Evolutionary conservation across 1,140 invertebrate species (phyloP), one percentile per base, ranked within the genome.

Genomic region (Eueides isabella): DNA sequence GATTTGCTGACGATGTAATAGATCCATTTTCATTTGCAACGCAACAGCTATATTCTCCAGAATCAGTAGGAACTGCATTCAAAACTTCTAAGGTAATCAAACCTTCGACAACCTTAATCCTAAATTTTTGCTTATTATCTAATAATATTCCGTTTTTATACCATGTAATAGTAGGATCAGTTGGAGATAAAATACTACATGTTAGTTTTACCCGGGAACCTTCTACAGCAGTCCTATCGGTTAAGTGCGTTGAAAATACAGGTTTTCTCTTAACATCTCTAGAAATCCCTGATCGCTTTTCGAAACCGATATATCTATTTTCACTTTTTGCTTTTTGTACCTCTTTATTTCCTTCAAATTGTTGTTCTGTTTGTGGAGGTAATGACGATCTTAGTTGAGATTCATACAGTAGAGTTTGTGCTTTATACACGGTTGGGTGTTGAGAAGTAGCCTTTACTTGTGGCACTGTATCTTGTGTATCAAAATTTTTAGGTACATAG

Each of bases 131-230:
- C 80, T 94, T 87, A 84, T 93, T 78, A 72, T 90, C 77, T 5
- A 96, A 76, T n/a, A 94, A 90, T 55, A 94, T 87, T 6, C 96
- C 96, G 86, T 98, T 96, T 85, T 97, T 98, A 19, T 96, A 96
- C 97, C 98, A 99, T 76, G 96, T 95, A 3, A 99, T 94, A 62
- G 94, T 94, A 0, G 97, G 97, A 78, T 97, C 96, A 0, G 97
- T 96, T 74, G 95, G 94, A n/a, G 97, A 97, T 64, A 98, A 94
- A 1, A 98, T 95, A 71, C 96, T 96, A 85, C 98, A 99, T 3
- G 96, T 96, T n/a, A 99, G 90, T 82, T 96, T 96, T 2, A 98
- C 95, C 75, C 95, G 93, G 29, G 96, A 96, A 11, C 96, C 96
- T 82, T 96, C 95, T 0, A 95, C 95, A 2, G 96, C 95, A 4